Conservation (phyloP, 2,888 invertebrate species). For the Pediacus dermestoides region DNA sequence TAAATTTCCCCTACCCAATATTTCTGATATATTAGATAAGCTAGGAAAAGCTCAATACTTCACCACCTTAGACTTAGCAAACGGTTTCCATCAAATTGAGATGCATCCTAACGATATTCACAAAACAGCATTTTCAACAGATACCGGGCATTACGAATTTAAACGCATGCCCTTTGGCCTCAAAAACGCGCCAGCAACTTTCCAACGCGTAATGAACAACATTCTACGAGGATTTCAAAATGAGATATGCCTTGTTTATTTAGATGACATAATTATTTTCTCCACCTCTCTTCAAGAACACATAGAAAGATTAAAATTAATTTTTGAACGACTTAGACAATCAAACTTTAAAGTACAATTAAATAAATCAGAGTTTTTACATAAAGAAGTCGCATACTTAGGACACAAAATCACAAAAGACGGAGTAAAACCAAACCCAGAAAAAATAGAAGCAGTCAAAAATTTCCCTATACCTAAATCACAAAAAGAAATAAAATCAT, state of each 20-base stretch:
- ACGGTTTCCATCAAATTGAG: slow-evolving; percentile 26
- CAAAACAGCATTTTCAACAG: slow-evolving; percentile 12
- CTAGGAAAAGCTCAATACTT: slow-evolving; percentile 16
- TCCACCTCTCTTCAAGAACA: slow-evolving; percentile 9
- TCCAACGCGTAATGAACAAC: slow-evolving; percentile 10
- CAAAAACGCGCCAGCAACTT: slow-evolving; percentile 27
- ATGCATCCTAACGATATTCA: slow-evolving; percentile 14
- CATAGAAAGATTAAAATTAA: slow-evolving; percentile 8
- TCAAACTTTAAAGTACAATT: slow-evolving; percentile 22
- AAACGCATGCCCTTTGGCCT: slow-evolving; percentile 32
- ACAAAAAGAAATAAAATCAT: slow-evolving; percentile 17
- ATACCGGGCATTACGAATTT: slow-evolving; percentile 24
- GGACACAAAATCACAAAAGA: slow-evolving; percentile 9
- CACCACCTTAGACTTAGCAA: slow-evolving; percentile 23
- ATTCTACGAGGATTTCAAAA: slow-evolving; percentile 8
- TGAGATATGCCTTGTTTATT: slow-evolving; percentile 10
- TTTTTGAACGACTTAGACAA: slow-evolving; percentile 20
- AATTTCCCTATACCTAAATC: slow-evolving; percentile 15
- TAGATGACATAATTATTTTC: slow-evolving; percentile 11
- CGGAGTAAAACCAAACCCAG: no score
- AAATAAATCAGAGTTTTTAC: slow-evolving; percentile 17
- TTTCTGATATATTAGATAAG: no score
- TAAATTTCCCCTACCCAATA: background rate
- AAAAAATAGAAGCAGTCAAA: slow-evolving; percentile 13
- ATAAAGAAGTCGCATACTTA: slow-evolving; percentile 13